Evolutionary conservation across 1,140 invertebrate species (phyloP).

Genomic region (Lordiphosa mommai): DNA sequence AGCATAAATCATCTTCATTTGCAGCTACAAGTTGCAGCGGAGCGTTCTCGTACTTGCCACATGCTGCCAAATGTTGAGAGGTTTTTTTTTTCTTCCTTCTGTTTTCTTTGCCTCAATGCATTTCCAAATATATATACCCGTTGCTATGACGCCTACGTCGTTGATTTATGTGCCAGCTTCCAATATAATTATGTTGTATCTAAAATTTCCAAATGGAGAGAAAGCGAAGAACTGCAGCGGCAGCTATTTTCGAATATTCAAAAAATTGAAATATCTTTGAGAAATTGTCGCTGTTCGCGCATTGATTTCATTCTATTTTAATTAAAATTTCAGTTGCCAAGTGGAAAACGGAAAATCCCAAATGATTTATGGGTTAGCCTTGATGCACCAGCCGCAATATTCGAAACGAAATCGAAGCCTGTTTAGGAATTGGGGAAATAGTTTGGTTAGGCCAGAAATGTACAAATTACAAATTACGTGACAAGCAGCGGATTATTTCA

Average conservation of each 20-base stretch:
- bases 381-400: no score
- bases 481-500: no score
- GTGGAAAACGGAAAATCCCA: neutral
- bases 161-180: conserved; percentile 68
- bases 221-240: conserved; percentile 12
- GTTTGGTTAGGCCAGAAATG: no score
- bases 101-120: conserved; percentile 1
- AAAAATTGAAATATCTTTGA: conserved; percentile 36
- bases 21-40: conserved; percentile 61
- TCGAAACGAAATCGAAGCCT: no score
- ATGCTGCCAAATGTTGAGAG: conserved; percentile 61
- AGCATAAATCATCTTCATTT: conserved; percentile 43
- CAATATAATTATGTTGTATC: conserved; percentile 70
- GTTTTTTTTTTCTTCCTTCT: no score
- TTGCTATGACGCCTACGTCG: conserved; percentile 1
- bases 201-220: no score
- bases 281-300: conserved; percentile 43
- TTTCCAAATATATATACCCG: no score
- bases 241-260: conserved; percentile 44
- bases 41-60: conserved; percentile 59
- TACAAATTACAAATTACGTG: no score
- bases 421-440: no score
- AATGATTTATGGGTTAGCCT: conserved; percentile 45
- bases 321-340: conserved; percentile 57
- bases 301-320: conserved; percentile 52